Evolutionary conservation across 2,888 invertebrate genomes (phyloP).

Genomic region (Halictus ligatus): DNA sequence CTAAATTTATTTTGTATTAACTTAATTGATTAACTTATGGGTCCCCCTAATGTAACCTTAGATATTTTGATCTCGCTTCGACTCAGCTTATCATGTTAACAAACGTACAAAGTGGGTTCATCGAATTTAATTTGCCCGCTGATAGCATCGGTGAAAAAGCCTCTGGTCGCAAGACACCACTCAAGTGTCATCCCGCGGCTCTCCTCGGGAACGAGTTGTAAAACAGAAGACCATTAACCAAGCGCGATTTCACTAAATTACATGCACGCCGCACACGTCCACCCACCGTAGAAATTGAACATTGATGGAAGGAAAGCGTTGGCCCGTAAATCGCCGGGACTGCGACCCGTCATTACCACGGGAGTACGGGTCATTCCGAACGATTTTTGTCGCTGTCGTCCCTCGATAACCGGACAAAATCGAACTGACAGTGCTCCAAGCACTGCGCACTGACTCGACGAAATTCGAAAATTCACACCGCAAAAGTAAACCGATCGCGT

Average conservation of each 20-base stretch:
- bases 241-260: constrained; percentile 15
- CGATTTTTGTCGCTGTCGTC: not conserved
- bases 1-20: no score
- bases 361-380: not conserved
- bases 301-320: constrained; percentile 12
- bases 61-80: not conserved
- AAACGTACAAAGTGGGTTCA: not conserved
- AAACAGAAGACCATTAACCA: constrained; percentile 6
- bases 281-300: constrained; percentile 10
- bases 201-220: not conserved
- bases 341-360: not conserved
- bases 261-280: constrained; percentile 11
- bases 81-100: not conserved
- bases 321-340: not conserved
- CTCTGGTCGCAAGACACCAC: not conserved
- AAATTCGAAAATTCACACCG: not conserved
- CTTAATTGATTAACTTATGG: no score
- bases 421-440: not conserved
- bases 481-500: not conserved
- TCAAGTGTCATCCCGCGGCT: constrained; percentile 1
- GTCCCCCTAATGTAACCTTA: no score
- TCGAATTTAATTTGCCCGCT: not conserved
- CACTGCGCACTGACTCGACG: not conserved
- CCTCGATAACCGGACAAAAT: not conserved
- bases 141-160: not conserved